Base-by-base conservation (phyloP, 2,888 invertebrate genomes). In the Oxytorus armatus region DNA sequence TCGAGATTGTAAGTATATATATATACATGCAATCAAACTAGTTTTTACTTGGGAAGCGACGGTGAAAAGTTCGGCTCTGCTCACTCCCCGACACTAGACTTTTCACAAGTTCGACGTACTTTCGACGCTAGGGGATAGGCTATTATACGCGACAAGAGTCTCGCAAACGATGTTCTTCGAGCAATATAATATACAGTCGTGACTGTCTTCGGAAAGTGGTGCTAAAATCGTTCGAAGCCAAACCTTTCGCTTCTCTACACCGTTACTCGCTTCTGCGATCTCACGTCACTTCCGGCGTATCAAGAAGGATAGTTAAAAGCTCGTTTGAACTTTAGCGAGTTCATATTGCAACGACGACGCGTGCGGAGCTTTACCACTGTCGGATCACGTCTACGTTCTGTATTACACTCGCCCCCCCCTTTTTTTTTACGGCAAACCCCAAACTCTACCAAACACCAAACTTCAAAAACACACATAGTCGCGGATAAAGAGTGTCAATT, bases 61-160 rank as follows among this genome's bases (percentile, higher is more conserved):
- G 51, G n/a, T 25, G 65, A 53, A 79, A 86, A 88, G 81, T 87
- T 83, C 65, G 79, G 77, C 76, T 53, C 57, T 72, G 79, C 73
- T 77, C 78, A 49, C 65, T 42, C 57, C 42, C 16, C 47, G 72
- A 44, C 72, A 21, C 33, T 33, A 23, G 47, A 85, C 88, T 88
- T 86, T 86, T 85, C n/a, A 84, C 87, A 87, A 88, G 83, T 88
- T 86, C 70, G 76, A 81, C 82, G 82, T 82, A 77, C 80, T 68
- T 18, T 23, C 23, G 25, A 57, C 39, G 4, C 10, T 7, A 36
- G 14, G 18, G 1, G 16, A 33, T 1, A 3, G 8, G 7, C 2
- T 10, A 1, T n/a, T 18, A 23, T 21, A 18, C n/a, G 14, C 29
- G 11, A 65, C 8, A 16, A 44, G 47, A 16, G 10, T 39, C 7